Base-by-base conservation (phyloP, 2,888 invertebrate species). In the Argyresthia albistria region DNA sequence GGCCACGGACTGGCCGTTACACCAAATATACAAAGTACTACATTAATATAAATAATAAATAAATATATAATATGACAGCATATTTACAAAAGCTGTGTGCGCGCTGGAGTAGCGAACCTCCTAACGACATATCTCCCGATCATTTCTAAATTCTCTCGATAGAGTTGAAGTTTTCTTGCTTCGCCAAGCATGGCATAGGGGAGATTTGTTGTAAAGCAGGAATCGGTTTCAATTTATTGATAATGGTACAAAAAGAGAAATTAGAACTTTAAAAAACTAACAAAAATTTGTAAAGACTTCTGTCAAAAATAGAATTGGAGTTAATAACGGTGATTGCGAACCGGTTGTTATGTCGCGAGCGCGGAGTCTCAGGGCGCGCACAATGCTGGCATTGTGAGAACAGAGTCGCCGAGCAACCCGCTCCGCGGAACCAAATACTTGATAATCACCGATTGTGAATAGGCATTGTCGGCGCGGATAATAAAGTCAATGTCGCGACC, bases 1-100 rank as follows among this genome's bases (percentile, higher is more conserved):
- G 42, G 42, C 11, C 11, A 42, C 42, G n/a, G 42, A 6, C 25
- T 25, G 15, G 45, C 45, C 14, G 12, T 45, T 25, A 48, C 35
- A 53, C 4, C 53, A 8, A 35, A 25, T 43, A 50, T 45, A 14
- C 45, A 51, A 12, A 47, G 57, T 58, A 66, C 68, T 78, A 81
- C 55, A 73, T 71, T 80, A 79, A 75, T 69, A 76, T 77, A 83
- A 83, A 81, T 79, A 86, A 86, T 87, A 86, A 87, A 84, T 87
- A 83, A 73, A 25, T 79, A 78, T 65, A 65, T 73, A 66, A 64
- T 62, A 60, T 76, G 72, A 79, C 67, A 81, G 86, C 83, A 71
- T 84, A 84, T 87, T 55, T 87, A 87, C 87, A 87, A 66, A 87
- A 86, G 86, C 87, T 74, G 66, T 69, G 69, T 67, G 76, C 80